Evolutionary conservation across 1,140 invertebrate genomes (phyloP), one percentile per base, ranked within the genome.

Genomic region (Eriocheir sinensis): DNA sequence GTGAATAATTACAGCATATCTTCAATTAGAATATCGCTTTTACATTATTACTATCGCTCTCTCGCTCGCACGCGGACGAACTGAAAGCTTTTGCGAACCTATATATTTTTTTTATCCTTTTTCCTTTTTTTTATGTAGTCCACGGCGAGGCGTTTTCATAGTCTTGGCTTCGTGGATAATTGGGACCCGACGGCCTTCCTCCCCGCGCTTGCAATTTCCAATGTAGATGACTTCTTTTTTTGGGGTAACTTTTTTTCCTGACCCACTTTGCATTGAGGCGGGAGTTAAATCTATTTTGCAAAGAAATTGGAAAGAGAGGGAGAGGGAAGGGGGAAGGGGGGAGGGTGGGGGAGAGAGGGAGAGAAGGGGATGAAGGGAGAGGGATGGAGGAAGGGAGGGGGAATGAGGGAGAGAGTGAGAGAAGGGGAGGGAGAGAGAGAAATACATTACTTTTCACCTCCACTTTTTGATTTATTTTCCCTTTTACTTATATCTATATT

Each of bases 391-490:
- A 38, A 92, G 72, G 44, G 72, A 80, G 90, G 40, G 60, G 40
- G 60, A 91, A 79, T 41, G 91, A 81, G 72, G 81, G 72, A 92
- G 91, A 92, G 91, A 41, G 34, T 30, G 40, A 81, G 40, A 92
- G 72, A 92, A 12, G 53, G 88, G 53, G 41, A 89, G 88, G 53
- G 41, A 89, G 88, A 88, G 38, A 88, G 85, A 88, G 85, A 44
- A 0, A 88, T n/a, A 88, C 38, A 88, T 15, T 34, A 36, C 83
- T 36, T 4, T 72, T 3, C 48, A 53, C 9, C 12, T 53, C 9
- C 48, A 53, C 48, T 53, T 9, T 21, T 53, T 17, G 21, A 53
- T 53, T 53, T 53, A n/a, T n/a, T n/a, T n/a, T n/a, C n/a, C n/a
- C n/a, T n/a, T n/a, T n/a, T n/a, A n/a, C n/a, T n/a, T n/a, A n/a